Evolutionary conservation across 2,888 invertebrate genomes (phyloP).

Genomic region (Troglohyphantes excavatus): DNA sequence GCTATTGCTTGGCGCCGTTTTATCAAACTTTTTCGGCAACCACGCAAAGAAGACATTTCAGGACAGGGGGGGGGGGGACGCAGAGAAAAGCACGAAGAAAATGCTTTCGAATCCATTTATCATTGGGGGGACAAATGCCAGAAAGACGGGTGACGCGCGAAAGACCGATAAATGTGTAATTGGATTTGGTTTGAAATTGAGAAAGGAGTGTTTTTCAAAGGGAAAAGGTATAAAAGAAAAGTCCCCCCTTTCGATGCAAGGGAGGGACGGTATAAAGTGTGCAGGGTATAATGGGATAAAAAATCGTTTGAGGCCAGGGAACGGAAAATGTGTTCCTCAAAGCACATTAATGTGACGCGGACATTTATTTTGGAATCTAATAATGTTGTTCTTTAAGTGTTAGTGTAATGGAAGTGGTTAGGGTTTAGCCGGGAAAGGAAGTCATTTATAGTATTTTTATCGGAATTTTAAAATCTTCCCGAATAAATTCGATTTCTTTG

Average conservation of each 20-base stretch:
- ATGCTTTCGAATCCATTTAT: conserved; percentile 59
- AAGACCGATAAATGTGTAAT: conserved; percentile 67
- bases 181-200: conserved; percentile 68
- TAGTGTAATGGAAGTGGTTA: neutral
- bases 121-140: conserved; percentile 60
- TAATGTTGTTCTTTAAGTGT: neutral
- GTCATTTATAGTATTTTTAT: no score
- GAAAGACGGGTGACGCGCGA: conserved; percentile 39
- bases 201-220: conserved; percentile 28
- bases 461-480: no score
- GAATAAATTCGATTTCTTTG: no score
- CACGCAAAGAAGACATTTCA: neutral
- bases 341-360: neutral
- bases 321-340: neutral
- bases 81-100: neutral
- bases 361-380: conserved; percentile 6
- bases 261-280: neutral
- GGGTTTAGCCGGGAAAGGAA: no score
- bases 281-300: neutral
- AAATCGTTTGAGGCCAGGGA: neutral
- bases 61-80: neutral
- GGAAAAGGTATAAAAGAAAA: neutral
- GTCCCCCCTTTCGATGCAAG: conserved; percentile 14
- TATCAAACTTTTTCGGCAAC: neutral
- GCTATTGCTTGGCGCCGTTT: no score